Evolutionary conservation across 2,797 vertebrate species (phyloP), one percentile per base, ranked within the genome.

Genomic region (Hemibagrus guttatus): DNA sequence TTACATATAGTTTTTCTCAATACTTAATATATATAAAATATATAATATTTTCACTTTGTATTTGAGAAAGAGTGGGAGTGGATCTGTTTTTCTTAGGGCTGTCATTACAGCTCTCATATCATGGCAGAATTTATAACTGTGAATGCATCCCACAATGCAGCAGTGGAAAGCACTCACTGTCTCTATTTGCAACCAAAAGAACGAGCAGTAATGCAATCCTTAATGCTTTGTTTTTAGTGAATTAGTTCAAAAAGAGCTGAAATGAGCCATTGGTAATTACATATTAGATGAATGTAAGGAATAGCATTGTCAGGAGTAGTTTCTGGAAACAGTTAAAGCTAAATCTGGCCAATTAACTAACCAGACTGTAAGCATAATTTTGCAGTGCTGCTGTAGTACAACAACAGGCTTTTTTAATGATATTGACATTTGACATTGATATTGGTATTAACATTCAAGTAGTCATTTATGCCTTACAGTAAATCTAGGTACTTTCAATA

Each of bases 221-320:
- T 78, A 68, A 83, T 83, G 35, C 35, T 87, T 87, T 56, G 49
- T 87, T 83, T 75, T 78, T 56, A 26, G 31, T 39, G 49, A 76
- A 86, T 23, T 42, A 35, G 58, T 61, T 61, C 56, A 52, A 66
- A 71, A 19, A 13, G 21, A 87, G 81, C 74, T 84, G 54, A 79
- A 84, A 71, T 69, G 74, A 79, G 58, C 72, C 52, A 78, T 12
- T 63, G 81, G 42, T 31, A 63, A 87, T 87, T 68, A 83, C 17
- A 72, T 52, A 54, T 78, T 76, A 66, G n/a, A 87, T 68, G 23
- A 63, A 68, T 68, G 66, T 80, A 86, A 58, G 63, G 68, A 82
- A 74, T 72, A 72, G 19, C 75, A 64, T 46, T 83, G 61, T 78
- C 35, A 84, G 63, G 81, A 83, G 72, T 35, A 79, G 78, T 35